Evolutionary conservation across 2,888 invertebrate genomes (phyloP).

Genomic region (Drosophila nigricruria): DNA sequence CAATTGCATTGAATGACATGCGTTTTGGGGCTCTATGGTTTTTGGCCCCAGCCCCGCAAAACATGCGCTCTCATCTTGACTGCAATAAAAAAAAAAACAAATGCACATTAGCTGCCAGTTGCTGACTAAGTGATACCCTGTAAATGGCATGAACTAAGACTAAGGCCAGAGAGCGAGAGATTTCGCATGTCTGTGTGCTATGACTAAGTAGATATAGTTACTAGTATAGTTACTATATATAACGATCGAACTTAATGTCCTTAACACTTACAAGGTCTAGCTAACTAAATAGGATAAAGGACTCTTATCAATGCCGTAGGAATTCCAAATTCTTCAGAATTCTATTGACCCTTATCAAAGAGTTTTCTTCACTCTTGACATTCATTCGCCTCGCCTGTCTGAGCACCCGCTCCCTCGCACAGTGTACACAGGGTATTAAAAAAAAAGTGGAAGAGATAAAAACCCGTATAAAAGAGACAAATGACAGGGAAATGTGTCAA

Average conservation of each 20-base stretch:
- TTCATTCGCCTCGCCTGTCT: neutral
- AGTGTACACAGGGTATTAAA: neutral
- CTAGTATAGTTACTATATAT: too few relatives aligned
- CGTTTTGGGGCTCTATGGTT: conserved; percentile 50
- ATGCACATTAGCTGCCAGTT: neutral
- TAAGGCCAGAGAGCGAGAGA: too few relatives aligned
- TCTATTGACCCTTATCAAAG: too few relatives aligned
- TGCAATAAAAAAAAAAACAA: conserved; percentile 11
- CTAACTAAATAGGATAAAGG: too few relatives aligned
- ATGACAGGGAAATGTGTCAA: conserved; percentile 65
- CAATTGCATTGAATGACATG: conserved; percentile 76
- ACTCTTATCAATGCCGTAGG: too few relatives aligned
- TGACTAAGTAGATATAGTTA: too few relatives aligned
- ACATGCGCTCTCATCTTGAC: conserved; percentile 4
- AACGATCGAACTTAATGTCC: neutral
- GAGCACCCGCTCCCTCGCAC: neutral
- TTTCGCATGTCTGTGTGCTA: too few relatives aligned
- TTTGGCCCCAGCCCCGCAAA: neutral
- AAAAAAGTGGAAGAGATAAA: neutral
- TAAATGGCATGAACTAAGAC: too few relatives aligned
- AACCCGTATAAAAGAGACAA: conserved; percentile 43
- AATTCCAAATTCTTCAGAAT: too few relatives aligned
- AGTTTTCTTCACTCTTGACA: neutral
- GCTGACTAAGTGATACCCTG: neutral
- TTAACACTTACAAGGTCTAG: too few relatives aligned